A percentile compares a stretch with the other conserved stretches of the same genome.
phyloP scores from a whole-genome alignment of 2,797 vertebrate genomes.

The Perodicticus potto region DNA sequence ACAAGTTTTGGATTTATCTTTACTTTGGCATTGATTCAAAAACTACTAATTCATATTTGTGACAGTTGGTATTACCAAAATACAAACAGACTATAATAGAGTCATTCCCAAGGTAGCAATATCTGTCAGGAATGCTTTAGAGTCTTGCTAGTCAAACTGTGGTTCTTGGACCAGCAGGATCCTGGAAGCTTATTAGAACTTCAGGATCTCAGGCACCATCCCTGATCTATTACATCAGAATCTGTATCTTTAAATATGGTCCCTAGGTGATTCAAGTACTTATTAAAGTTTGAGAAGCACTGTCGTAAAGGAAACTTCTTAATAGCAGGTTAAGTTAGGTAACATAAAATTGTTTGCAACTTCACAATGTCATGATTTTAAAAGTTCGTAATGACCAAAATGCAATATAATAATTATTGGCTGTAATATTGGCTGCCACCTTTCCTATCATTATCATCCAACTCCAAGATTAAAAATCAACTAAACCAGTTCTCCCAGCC shows the following conservation, averaged over 20 bases:
- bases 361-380: neutral
- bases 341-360: neutral
- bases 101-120: neutral
- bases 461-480: slow-evolving; percentile 1
- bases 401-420: neutral
- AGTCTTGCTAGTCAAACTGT: neutral
- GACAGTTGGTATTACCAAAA: slow-evolving; percentile 39
- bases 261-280: neutral
- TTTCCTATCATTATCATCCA: neutral
- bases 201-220: neutral
- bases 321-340: neutral
- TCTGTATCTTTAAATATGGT: neutral
- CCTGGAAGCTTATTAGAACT: neutral
- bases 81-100: neutral
- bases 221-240: neutral
- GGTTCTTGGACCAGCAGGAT: neutral
- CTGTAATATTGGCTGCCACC: neutral
- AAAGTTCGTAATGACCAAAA: neutral
- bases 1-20: neutral
- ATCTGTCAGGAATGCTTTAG: neutral
- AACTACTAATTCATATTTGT: neutral
- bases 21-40: slow-evolving; percentile 41
- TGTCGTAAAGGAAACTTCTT: neutral
- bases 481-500: neutral
- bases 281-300: neutral